A percentile compares a stretch with the other conserved stretches of the same genome.
phyloP scores from a whole-genome alignment of 92 coral and sea anemone species.

The Palythoa caribaeorum region DNA sequence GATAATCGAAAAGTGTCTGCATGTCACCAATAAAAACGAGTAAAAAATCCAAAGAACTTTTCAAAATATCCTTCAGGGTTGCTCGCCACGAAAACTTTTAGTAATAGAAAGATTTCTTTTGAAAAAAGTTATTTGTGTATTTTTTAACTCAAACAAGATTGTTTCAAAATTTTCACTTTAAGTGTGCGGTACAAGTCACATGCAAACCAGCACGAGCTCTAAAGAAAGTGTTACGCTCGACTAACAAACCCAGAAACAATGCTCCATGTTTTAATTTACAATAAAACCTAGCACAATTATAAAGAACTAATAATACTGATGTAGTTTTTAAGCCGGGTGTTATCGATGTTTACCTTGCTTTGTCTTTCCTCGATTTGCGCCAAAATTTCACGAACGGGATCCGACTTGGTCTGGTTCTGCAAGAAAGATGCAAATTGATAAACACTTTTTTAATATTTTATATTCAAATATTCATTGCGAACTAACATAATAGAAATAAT shows the following conservation, averaged over 20 bases:
- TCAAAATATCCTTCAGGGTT: too few relatives aligned
- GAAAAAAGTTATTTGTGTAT: too few relatives aligned
- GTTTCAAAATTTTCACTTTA: too few relatives aligned
- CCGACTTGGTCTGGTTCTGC: slow-evolving; percentile 36
- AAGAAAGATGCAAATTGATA: not conserved
- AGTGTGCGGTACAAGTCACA: not conserved
- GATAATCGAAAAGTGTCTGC: too few relatives aligned
- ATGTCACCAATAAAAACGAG: too few relatives aligned
- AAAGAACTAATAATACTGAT: not conserved
- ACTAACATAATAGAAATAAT: not conserved
- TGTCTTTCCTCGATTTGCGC: slow-evolving; percentile 48
- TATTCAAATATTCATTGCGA: not conserved
- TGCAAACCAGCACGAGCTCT: not conserved
- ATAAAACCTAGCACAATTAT: not conserved
- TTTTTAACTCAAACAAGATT: too few relatives aligned
- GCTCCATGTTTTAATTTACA: not conserved
- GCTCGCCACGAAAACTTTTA: too few relatives aligned
- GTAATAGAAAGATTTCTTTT: too few relatives aligned
- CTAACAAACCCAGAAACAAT: too few relatives aligned
- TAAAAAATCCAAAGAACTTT: too few relatives aligned
- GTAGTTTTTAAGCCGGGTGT: not conserved
- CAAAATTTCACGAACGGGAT: slow-evolving; percentile 49
- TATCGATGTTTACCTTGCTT: slow-evolving; percentile 13
- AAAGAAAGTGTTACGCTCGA: too few relatives aligned
- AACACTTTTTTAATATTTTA: not conserved